phyloP scores from a whole-genome alignment of 2,888 invertebrate genomes.

The Sceliomorpha sp. region DNA sequence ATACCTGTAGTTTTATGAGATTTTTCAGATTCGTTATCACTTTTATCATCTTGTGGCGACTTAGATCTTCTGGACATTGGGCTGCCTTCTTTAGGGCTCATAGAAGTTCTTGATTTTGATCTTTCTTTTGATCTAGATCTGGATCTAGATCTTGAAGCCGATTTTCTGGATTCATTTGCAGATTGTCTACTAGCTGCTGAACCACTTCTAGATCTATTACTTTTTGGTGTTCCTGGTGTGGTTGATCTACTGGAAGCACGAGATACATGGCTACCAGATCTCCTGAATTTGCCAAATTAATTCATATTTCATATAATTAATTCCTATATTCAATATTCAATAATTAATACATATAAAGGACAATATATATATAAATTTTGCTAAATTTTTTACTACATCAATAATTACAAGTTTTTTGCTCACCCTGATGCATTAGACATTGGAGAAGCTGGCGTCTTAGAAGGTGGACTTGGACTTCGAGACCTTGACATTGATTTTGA shows the following conservation, averaged over 20 bases:
- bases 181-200: conserved; percentile 54
- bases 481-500: conserved; percentile 71
- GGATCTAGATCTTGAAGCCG: conserved; percentile 48
- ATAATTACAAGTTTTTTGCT: too few relatives aligned
- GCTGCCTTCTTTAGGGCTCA: conserved; percentile 57
- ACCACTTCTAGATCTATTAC: conserved; percentile 70
- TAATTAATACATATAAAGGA: too few relatives aligned
- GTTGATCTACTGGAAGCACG: conserved; percentile 66
- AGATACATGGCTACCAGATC: conserved; percentile 76
- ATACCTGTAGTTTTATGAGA: conserved; percentile 64
- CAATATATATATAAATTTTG: too few relatives aligned
- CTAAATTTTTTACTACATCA: too few relatives aligned
- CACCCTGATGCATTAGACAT: conserved; percentile 66
- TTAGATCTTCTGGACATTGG: too few relatives aligned
- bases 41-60: conserved; percentile 66
- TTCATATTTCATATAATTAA: too few relatives aligned
- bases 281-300: too few relatives aligned
- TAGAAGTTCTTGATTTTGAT: conserved; percentile 42
- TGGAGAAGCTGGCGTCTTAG: conserved; percentile 68
- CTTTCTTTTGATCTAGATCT: conserved; percentile 40
- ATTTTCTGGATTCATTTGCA: conserved; percentile 39
- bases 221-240: conserved; percentile 64
- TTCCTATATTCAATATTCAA: background rate
- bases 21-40: conserved; percentile 71
- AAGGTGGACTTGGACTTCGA: conserved; percentile 74